Evolutionary conservation across 1,140 invertebrate species (phyloP).

Genomic region (Varroa destructor): DNA sequence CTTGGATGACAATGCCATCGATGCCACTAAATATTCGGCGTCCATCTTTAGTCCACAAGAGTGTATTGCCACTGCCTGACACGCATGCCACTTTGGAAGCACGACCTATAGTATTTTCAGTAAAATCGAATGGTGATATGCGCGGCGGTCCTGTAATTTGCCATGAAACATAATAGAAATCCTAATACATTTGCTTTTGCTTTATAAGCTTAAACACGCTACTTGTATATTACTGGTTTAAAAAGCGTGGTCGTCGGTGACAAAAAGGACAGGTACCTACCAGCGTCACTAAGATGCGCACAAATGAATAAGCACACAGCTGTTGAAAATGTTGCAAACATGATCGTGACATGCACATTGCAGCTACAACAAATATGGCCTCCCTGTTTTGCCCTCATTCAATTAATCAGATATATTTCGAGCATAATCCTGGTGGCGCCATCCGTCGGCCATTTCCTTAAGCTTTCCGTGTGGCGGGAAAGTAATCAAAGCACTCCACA

Average conservation of each 20-base stretch:
- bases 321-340: not conserved
- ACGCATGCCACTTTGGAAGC: conserved; percentile 9
- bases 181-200: not conserved
- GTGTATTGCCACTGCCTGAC: not conserved
- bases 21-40: not conserved
- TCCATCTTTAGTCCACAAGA: conserved; percentile 19
- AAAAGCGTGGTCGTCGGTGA: not conserved
- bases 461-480: not conserved
- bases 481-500: too few relatives aligned
- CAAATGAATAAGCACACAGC: not conserved
- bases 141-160: not conserved
- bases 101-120: not conserved
- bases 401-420: not conserved
- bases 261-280: not conserved
- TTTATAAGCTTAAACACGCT: not conserved
- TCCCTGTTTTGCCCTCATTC: not conserved
- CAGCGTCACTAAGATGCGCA: not conserved
- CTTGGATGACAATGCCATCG: conserved; percentile 1
- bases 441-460: conserved; percentile 32
- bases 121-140: conserved; percentile 2
- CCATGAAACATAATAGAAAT: too few relatives aligned
- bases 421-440: conserved; percentile 31
- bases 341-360: not conserved
- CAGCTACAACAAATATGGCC: not conserved
- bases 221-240: not conserved